A percentile compares a stretch with the other conserved stretches of the same genome.
Evolutionary conservation across 2,113 vertebrate genomes (phyloP).

Genomic region (Myrmecophaga tridactyla): DNA sequence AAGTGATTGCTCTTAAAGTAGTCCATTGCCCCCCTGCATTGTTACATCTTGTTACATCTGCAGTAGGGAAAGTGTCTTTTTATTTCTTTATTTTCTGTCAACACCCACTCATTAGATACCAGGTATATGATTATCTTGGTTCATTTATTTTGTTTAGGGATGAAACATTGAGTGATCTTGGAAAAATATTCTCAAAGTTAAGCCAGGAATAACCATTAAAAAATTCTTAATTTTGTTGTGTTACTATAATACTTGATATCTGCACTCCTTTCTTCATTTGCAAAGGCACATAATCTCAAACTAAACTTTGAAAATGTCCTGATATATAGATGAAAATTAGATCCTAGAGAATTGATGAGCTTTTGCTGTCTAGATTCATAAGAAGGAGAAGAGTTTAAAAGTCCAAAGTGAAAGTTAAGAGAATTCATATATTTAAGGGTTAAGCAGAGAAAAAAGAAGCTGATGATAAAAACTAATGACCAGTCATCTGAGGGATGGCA

Average conservation of each 20-base stretch:
- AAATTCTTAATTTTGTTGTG: not conserved
- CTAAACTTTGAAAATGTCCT: not conserved
- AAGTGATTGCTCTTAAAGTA: not conserved
- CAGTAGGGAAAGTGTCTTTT: not conserved
- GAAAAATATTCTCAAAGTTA: slow-evolving; percentile 1
- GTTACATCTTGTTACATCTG: not conserved
- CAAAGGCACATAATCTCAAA: not conserved
- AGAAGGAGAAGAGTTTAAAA: not conserved
- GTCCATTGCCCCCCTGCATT: not conserved
- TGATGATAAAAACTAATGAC: not conserved
- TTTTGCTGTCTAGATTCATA: not conserved
- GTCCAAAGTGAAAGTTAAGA: not conserved
- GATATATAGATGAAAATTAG: not conserved
- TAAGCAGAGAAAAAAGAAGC: not conserved
- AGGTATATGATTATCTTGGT: not conserved
- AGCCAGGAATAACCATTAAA: not conserved
- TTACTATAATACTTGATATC: not conserved
- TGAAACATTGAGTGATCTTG: not conserved
- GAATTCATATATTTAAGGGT: not conserved
- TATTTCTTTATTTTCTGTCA: not conserved
- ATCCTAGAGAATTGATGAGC: not conserved
- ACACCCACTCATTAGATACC: not conserved
- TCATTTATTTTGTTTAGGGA: slow-evolving; percentile 15
- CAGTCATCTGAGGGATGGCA: not conserved
- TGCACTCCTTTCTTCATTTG: not conserved